Conservation (phyloP, 2,797 vertebrate genomes). For the Melanotaenia trifasciata region DNA sequence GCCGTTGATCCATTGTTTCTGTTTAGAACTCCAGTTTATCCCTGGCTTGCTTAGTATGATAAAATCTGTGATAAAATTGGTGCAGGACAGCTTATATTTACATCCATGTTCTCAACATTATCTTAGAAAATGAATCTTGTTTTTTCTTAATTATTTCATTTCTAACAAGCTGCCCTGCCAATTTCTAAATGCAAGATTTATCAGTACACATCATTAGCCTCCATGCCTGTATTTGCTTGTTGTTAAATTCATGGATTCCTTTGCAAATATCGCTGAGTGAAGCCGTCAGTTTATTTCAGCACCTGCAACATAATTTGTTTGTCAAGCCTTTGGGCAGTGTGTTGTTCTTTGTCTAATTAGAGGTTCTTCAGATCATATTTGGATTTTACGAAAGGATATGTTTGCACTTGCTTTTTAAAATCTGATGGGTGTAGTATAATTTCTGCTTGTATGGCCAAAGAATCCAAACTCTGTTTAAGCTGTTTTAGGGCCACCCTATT, state of each 20-base stretch:
- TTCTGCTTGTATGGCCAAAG: conserved; percentile 16
- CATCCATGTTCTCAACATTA: not conserved
- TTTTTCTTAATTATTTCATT: conserved; percentile 25
- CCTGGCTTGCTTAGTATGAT: not conserved
- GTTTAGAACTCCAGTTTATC: not conserved
- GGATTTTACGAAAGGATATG: conserved; percentile 31
- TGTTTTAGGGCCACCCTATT: not conserved
- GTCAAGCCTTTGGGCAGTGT: conserved; percentile 40
- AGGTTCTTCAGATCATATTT: conserved; percentile 38
- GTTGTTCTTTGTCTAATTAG: conserved; percentile 62
- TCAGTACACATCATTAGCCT: conserved; percentile 32
- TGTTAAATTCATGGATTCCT: conserved; percentile 37
- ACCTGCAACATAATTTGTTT: conserved; percentile 53
- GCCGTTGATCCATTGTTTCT: not conserved
- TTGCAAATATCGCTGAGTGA: conserved; percentile 15
- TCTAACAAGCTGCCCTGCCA: conserved; percentile 29
- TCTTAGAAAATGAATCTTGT: conserved; percentile 17
- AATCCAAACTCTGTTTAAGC: conserved; percentile 31
- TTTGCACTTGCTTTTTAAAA: conserved; percentile 29
- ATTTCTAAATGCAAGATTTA: conserved; percentile 23
- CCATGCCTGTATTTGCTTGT: conserved; percentile 26
- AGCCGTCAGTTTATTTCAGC: conserved; percentile 41
- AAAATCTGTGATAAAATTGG: not conserved
- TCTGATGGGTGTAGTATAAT: conserved; percentile 16
- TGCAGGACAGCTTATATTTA: not conserved